Evolutionary conservation across 2,888 invertebrate genomes (phyloP).

Genomic region (Marronus borbonicus): DNA sequence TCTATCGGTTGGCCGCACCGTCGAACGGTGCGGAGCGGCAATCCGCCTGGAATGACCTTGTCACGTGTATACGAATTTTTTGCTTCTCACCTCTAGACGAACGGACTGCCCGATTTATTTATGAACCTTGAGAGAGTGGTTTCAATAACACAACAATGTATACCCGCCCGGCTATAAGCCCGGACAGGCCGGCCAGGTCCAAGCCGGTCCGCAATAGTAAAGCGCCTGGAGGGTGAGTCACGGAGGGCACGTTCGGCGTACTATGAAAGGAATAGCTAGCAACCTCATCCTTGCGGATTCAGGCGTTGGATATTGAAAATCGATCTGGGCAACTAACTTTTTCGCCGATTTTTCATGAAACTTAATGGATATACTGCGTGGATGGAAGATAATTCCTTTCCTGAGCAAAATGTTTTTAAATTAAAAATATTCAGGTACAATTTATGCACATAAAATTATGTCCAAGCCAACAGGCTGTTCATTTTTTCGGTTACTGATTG

Average conservation of each 20-base stretch:
- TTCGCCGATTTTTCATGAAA: too few relatives aligned
- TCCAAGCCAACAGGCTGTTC: too few relatives aligned
- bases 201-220: not conserved
- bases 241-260: not conserved
- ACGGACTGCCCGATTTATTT: conserved; percentile 59
- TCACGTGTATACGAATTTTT: conserved; percentile 61
- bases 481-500: too few relatives aligned
- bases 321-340: too few relatives aligned
- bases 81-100: conserved; percentile 62
- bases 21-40: not conserved
- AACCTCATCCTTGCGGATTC: too few relatives aligned
- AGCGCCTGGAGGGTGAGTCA: not conserved
- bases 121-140: conserved; percentile 55
- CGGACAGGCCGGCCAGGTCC: not conserved
- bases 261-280: too few relatives aligned
- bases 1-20: not conserved
- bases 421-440: too few relatives aligned
- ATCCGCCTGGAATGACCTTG: conserved; percentile 57
- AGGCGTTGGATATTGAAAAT: too few relatives aligned
- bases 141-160: conserved; percentile 39
- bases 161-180: not conserved
- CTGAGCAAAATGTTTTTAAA: too few relatives aligned
- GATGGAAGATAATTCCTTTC: too few relatives aligned
- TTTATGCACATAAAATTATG: too few relatives aligned
- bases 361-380: too few relatives aligned